A percentile compares a stretch with the other conserved stretches of the same genome.
These are phyloP conservation scores for Ceriagrion tenellum DNA, from an alignment of 2,888 invertebrate species.

Conservation along the genomic window DNA sequence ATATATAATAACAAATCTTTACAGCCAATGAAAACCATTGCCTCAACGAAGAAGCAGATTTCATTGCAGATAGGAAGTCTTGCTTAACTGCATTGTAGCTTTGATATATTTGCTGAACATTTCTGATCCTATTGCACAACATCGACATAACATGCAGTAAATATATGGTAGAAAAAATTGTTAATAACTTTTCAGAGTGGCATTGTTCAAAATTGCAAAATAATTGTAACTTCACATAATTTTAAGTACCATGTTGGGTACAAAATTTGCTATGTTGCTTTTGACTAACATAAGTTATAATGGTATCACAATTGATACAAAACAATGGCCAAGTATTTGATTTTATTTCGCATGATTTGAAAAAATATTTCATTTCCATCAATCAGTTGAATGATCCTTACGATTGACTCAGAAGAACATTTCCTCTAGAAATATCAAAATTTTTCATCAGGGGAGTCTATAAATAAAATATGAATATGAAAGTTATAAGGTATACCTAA, in stretches of 20 bases:
- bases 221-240: not conserved
- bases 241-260: not conserved
- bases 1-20: slow-evolving; percentile 63
- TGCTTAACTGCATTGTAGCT: not conserved
- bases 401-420: not conserved
- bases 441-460: not conserved
- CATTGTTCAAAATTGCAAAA: not conserved
- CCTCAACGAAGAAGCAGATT: slow-evolving; percentile 30
- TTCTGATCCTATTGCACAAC: slow-evolving; percentile 34
- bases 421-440: not conserved
- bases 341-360: not conserved
- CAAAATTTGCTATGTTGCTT: not conserved
- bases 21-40: slow-evolving; percentile 38
- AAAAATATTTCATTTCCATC: not conserved
- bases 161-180: no score
- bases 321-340: not conserved
- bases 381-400: not conserved
- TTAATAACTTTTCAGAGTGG: not conserved
- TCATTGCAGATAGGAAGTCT: slow-evolving; percentile 63
- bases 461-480: not conserved
- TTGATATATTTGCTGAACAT: slow-evolving; percentile 36
- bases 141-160: not conserved
- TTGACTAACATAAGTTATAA: not conserved
- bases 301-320: not conserved
- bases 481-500: slow-evolving; percentile 5